Base-by-base conservation (phyloP, 1,140 invertebrate genomes). In the Hirudo medicinalis region DNA sequence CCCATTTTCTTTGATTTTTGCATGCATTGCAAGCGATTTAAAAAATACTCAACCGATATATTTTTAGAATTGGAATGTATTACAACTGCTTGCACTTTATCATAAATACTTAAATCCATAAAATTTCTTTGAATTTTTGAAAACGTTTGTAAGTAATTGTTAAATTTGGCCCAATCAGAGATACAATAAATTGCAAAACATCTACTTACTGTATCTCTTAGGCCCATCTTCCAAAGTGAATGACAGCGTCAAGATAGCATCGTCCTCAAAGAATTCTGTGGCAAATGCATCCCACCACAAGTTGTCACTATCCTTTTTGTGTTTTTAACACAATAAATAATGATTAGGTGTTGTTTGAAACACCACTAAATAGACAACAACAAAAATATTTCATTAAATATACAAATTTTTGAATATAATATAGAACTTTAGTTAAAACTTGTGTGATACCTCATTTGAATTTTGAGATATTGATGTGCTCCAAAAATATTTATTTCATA, bases 221-320 rank as follows among this genome's bases (percentile, higher is more conserved):
- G 93, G 92, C 83, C 94, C 94, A 85, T 97, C 93, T 86, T 97
- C 94, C 83, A 97, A 86, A 85, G 91, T 96, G 83, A 97, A 96
- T 55, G 93, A 89, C 74, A 99, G 87, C 15, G 94, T 97, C 72
- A 99, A 85, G 67, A 90, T 91, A 72, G 95, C 93, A 84, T 98
- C 94, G 81, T 98, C 94, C 84, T 98, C 94, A 84, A 99, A 99
- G 85, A 99, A 99, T 83, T 98, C 94, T 72, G 91, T 97, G 76
- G 92, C 91, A 85, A 99, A 98, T 57, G 92, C 90, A 84, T 98
- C 95, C 94, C 94, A 99, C 95, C 95, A 99, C 74, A 95, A 86
- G 83, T 95, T 97, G 85, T 97, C 94, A 85, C 92, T 94, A 78
- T 97, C 92, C 91, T 94, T 77, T 13, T 77, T 77, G 32, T 3